Evolutionary conservation across 2,888 invertebrate genomes (phyloP), one percentile per base, ranked within the genome.

Genomic region (Caenorhabditis macrosperma): DNA sequence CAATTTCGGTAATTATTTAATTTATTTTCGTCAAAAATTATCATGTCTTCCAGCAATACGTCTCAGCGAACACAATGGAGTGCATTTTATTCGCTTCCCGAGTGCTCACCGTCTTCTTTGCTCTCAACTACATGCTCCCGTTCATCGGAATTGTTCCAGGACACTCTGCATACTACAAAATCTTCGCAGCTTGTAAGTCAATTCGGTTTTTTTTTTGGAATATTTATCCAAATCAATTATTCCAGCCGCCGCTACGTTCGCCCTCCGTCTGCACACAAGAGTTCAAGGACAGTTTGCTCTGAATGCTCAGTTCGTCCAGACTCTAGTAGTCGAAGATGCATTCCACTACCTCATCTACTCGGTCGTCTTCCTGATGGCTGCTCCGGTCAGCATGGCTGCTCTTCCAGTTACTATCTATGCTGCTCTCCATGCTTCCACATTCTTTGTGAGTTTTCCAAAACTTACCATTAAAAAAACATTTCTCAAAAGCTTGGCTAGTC

Each of bases 341-440:
- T 96, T 95, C 82, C 99, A 99, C 91, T 99, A 99, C 91, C 93
- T 99, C 84, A 94, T 98, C 92, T 99, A 95, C 92, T 95, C 96
- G 54, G 92, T 97, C 86, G 95, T 98, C 90, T 99, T 99, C 92
- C 93, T 97, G 89, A 96, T 95, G 91, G 94, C 95, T 38, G 93
- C 94, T 72, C 96, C 98, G 28, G 94, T 96, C 64, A 94, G 96
- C 85, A 93, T 97, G 93, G 95, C 95, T 22, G 92, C 98, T 87
- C 93, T 95, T 78, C 99, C 99, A 6, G 94, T 97, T 77, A 94
- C 95, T 87, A 92, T 98, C 84, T 99, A 97, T 92, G 96, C 96
- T 2, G 91, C 96, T 15, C 93, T 98, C 54, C 97, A 99, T 92
- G 94, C 95, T 50, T 94, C 96, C 24, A 96, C 95, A 86, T 98